phyloP scores from a whole-genome alignment of 2,888 invertebrate species.

The Priocnemis perturbator region DNA sequence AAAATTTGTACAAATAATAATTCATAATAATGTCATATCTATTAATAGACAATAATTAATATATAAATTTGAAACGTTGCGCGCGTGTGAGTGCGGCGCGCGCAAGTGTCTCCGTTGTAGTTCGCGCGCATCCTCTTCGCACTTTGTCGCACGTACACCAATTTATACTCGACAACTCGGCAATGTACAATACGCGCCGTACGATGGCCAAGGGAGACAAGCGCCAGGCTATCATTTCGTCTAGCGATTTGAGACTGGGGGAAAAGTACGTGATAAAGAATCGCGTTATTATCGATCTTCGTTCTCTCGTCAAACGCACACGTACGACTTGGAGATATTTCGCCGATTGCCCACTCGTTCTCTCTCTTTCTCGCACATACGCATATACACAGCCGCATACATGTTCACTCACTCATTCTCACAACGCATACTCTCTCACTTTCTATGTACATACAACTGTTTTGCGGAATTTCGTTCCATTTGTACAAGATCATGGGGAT shows the following conservation, averaged over 20 bases:
- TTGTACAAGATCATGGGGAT: conserved; percentile 19
- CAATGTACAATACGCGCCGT: conserved; percentile 39
- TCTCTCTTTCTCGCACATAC: conserved; percentile 11
- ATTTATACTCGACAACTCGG: conserved; percentile 17
- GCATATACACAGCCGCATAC: conserved; percentile 3
- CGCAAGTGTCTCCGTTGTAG: conserved; percentile 5
- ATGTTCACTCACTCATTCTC: conserved; percentile 1
- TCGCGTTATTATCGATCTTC: background rate
- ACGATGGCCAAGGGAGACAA: too few relatives aligned
- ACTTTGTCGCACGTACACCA: background rate
- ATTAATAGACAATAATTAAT: conserved; percentile 66
- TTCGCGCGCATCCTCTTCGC: conserved; percentile 1
- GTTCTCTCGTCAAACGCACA: background rate
- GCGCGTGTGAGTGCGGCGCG: conserved; percentile 3
- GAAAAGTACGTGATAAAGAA: too few relatives aligned
- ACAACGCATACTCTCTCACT: background rate
- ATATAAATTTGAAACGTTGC: conserved; percentile 44
- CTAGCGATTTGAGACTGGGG: too few relatives aligned
- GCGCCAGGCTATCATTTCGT: too few relatives aligned
- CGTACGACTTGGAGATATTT: background rate
- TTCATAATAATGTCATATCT: conserved; percentile 64
- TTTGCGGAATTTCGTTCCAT: conserved; percentile 38
- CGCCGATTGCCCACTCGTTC: conserved; percentile 11
- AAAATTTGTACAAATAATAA: conserved; percentile 74
- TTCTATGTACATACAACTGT: conserved; percentile 53